Conservation (phyloP, 2,888 invertebrate species). For the Frankliniella fusca region DNA sequence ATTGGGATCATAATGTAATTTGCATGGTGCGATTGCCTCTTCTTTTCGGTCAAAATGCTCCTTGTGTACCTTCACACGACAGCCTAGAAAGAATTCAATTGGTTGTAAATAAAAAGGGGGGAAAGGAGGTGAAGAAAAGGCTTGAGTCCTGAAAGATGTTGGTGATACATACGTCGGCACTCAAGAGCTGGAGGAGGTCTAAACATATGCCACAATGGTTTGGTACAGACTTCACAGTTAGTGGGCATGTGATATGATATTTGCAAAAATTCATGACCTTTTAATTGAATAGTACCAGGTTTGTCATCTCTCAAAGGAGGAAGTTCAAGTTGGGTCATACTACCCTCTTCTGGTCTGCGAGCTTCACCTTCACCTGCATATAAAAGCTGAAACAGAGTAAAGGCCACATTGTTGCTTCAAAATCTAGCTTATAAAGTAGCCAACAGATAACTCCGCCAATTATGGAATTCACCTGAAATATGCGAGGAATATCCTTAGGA, state of each 20-base stretch:
- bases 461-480: conserved; percentile 66
- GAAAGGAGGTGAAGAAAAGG: not conserved
- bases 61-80: conserved; percentile 95
- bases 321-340: conserved; percentile 45
- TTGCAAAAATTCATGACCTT: conserved; percentile 93
- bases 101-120: not conserved
- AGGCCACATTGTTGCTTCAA: not conserved
- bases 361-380: conserved; percentile 97
- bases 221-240: conserved; percentile 94
- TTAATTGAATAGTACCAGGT: conserved; percentile 67
- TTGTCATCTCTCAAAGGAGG: conserved; percentile 48
- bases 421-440: conserved; percentile 28
- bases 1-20: conserved; percentile 90
- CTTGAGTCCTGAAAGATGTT: not conserved
- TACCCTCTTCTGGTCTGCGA: conserved; percentile 62
- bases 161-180: conserved; percentile 72
- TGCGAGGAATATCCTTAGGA: conserved; percentile 97
- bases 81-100: conserved; percentile 58
- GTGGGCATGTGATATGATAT: conserved; percentile 98
- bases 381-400: conserved; percentile 61
- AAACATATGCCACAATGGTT: conserved; percentile 96
- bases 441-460: conserved; percentile 31
- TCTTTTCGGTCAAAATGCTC: conserved; percentile 85
- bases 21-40: conserved; percentile 87
- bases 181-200: conserved; percentile 96